Conservation (phyloP, 2,113 vertebrate genomes). For the Pelecanoides urinatrix region DNA sequence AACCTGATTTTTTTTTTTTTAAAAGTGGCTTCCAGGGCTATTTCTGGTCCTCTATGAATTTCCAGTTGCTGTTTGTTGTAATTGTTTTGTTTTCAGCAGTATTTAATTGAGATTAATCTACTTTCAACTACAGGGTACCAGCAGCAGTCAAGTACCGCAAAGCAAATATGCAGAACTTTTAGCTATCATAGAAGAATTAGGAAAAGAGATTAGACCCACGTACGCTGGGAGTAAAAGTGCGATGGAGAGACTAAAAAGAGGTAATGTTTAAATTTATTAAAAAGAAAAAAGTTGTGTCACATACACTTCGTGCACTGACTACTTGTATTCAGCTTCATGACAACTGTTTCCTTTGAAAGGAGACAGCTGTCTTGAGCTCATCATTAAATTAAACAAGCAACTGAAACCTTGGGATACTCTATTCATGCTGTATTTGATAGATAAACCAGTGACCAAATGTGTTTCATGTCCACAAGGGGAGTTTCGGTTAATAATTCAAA, state of each 20-base stretch:
- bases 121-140: slow-evolving; percentile 78
- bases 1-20: neutral
- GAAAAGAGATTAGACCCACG: slow-evolving; percentile 96
- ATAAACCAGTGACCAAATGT: neutral
- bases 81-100: neutral
- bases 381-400: neutral
- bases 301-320: neutral
- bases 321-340: neutral
- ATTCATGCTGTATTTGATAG: neutral
- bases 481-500: neutral
- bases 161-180: slow-evolving; percentile 98
- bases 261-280: slow-evolving; percentile 54
- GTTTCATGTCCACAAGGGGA: neutral
- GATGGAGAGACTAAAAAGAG: slow-evolving; percentile 97
- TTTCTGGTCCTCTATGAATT: neutral
- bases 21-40: neutral
- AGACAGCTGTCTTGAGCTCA: neutral
- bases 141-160: slow-evolving; percentile 92
- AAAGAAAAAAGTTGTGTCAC: rapidly evolving
- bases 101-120: neutral
- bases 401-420: neutral
- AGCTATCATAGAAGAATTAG: slow-evolving; percentile 96
- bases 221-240: slow-evolving; percentile 98
- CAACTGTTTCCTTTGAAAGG: neutral
- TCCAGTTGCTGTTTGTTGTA: neutral